Percentiles rank a stretch among this genome's conserved stretches.
These are phyloP conservation scores for Dynastes tityus DNA, from an alignment of 2,888 invertebrate species.

Conservation along the genomic window DNA sequence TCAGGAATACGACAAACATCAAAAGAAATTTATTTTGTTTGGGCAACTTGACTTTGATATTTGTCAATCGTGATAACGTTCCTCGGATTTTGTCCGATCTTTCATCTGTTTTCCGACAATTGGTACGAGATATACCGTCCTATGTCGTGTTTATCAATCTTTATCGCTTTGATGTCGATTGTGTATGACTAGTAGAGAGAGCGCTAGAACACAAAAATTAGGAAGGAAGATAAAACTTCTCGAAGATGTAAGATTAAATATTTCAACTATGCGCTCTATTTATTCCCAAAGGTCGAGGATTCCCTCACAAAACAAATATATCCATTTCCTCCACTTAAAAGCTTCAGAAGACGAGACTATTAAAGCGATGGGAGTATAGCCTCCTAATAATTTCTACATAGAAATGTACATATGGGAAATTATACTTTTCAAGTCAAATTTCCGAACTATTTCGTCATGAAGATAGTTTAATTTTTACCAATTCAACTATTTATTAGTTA, in stretches of 20 bases:
- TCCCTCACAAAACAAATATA: no score
- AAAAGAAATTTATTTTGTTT: constrained; percentile 45
- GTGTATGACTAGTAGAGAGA: neutral
- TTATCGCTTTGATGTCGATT: neutral
- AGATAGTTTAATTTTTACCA: neutral
- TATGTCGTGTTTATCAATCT: constrained; percentile 12
- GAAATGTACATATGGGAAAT: no score
- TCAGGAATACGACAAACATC: constrained; percentile 29
- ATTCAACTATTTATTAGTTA: neutral
- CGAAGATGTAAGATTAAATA: no score
- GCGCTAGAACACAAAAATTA: neutral
- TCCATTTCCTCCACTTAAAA: no score
- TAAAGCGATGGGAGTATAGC: no score
- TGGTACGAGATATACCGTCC: neutral
- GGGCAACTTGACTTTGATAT: constrained; percentile 40
- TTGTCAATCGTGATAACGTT: constrained; percentile 46
- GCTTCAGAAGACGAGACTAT: no score
- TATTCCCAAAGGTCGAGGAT: no score
- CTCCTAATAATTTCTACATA: no score
- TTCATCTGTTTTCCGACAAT: neutral
- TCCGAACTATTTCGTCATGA: neutral
- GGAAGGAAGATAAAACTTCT: neutral
- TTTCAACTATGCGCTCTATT: no score
- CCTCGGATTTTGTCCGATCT: constrained; percentile 4
- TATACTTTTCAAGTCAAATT: neutral